Base-by-base conservation (phyloP, 2,888 invertebrate species). In the Limnephilus marmoratus region DNA sequence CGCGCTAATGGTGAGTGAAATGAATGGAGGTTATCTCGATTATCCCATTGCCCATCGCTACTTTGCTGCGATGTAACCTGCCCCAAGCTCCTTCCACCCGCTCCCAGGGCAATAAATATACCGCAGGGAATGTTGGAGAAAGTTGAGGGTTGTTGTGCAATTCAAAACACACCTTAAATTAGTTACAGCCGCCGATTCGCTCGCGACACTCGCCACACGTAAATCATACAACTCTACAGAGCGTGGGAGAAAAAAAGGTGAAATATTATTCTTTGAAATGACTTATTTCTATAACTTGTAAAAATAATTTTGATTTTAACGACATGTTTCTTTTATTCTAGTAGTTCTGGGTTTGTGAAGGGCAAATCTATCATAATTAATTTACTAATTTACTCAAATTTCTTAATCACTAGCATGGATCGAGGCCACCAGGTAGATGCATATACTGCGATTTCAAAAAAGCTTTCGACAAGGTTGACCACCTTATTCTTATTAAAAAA, bases 91-190 rank as follows among this genome's bases (percentile, higher is more conserved):
- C 24, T 37, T 7, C 24, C 18, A 12, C 45, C 3, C 18, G 9
- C 29, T 7, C 45, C 24, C 4, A 13, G 49, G 49, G 49, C 15
- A 37, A 86, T 86, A 86, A 86, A 86, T 86, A 86, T n/a, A 15
- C 86, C 24, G 45, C 86, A 86, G 45, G 12, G 49, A 15, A 86
- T 45, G 29, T 83, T 29, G 41, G n/a, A 86, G 86, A 86, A 86
- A 45, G 86, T 86, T 86, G 11, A 31, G 29, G 86, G 86, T 86
- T 86, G n/a, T 45, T 86, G 45, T 41, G 45, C 18, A 49, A 15
- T 86, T 45, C 49, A 29, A 0, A 86, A 45, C 49, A 86, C 45
- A 86, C n/a, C 86, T 45, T 45, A 45, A 86, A 86, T n/a, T 45
- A 45, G 45, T n/a, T 49, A 45, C 86, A 45, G 45, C 18, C 37